Evolutionary conservation across 2,888 invertebrate genomes (phyloP), one percentile per base, ranked within the genome.

Genomic region (Brachyopa scutellaris): DNA sequence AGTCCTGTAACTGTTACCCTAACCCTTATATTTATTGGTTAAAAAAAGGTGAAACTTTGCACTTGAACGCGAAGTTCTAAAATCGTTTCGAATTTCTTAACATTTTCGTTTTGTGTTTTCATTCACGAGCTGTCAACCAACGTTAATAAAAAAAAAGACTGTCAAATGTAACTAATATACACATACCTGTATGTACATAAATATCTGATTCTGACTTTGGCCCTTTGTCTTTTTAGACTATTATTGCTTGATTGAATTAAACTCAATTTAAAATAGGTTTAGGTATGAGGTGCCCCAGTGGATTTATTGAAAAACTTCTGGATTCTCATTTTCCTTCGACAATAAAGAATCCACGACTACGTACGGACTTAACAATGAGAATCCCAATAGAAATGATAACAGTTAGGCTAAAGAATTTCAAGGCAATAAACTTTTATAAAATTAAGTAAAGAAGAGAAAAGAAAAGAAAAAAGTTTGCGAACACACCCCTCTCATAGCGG

Each of bases 41-140:
- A 21, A 21, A 31, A 40, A 40, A 23, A 51, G 11, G 19, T 67
- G 64, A 38, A 55, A 45, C 42, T 55, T 33, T 29, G 0, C 13
- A 31, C 61, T 49, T 45, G 9, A 45, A 36, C 6, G 33, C 21
- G 6, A 57, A 47, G 26, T 69, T 36, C 21, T 38, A 61, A 57
- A 61, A 36, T 21, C 55, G 69, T 70, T 17, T 77, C 31, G 13
- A 69, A 69, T 76, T 61, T n/a, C n/a, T n/a, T n/a, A n/a, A 69
- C 76, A 26, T 26, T 26, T 26, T 5, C 26, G n/a, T n/a, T n/a
- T 6, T 36, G 59, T 19, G 19, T 51, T 17, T 26, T 1, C 31
- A n/a, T 19, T n/a, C 33, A 17, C 23, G 23, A 62, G 47, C 49
- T 36, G 23, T 21, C 42, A 31, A 33, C 8, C 26, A n/a, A n/a